Evolutionary conservation across 2,113 vertebrate genomes (phyloP).

Genomic region (Columba livia): DNA sequence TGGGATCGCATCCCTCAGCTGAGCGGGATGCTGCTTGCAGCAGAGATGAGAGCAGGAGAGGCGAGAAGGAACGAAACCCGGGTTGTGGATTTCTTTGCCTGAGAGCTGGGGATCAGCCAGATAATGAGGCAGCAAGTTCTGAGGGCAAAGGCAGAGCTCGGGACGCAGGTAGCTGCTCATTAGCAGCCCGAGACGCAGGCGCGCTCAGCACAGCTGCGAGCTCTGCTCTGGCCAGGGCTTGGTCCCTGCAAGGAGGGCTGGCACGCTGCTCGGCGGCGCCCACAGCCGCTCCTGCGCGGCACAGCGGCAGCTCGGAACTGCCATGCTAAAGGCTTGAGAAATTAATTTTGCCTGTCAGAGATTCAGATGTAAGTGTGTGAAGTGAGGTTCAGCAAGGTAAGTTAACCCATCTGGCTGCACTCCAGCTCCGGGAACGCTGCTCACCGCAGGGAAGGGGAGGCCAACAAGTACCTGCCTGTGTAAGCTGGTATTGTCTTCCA

Average conservation of each 20-base stretch:
- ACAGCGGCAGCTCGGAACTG: conserved; percentile 41
- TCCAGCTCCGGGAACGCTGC: not conserved
- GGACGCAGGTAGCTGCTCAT: not conserved
- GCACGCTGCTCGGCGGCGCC: not conserved
- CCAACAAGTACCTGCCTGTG: not conserved
- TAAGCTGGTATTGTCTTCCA: conserved; percentile 35
- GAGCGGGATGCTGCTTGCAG: not conserved
- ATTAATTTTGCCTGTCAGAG: conserved; percentile 72
- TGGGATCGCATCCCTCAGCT: not conserved
- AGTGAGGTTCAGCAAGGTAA: conserved; percentile 25
- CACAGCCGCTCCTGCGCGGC: not conserved
- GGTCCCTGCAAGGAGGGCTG: not conserved
- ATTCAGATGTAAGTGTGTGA: conserved; percentile 25
- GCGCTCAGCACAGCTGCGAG: not conserved
- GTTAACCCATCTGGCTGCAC: conserved; percentile 21
- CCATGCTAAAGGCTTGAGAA: conserved; percentile 62
- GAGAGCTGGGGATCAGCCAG: not conserved
- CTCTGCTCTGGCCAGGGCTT: not conserved
- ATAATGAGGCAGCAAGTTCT: conserved; percentile 30
- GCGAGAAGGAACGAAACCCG: not conserved
- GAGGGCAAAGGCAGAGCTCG: not conserved
- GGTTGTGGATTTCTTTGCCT: not conserved
- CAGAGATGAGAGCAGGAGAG: not conserved
- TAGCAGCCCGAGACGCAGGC: not conserved
- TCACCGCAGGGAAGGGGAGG: conserved; percentile 3